Conservation (phyloP, 1,140 invertebrate species). For the Megathymus violae region DNA sequence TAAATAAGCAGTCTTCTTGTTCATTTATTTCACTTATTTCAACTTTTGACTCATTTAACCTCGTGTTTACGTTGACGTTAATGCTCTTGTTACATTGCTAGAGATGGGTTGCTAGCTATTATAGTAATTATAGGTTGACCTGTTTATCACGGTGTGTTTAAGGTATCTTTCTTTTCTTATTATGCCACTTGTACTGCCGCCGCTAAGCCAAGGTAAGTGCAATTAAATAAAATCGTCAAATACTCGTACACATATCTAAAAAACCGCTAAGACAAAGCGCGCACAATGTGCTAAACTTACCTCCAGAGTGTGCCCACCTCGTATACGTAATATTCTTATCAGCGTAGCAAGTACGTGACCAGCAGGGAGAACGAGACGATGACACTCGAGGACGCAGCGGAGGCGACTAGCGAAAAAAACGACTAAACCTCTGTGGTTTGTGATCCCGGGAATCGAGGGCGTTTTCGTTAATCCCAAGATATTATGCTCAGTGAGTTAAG, state of each 20-base stretch:
- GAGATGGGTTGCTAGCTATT: background rate
- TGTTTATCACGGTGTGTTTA: too few species aligned
- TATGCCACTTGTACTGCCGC: too few species aligned
- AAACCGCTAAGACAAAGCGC: constrained; percentile 17
- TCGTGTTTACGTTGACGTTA: constrained; percentile 9
- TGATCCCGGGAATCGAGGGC: too few species aligned
- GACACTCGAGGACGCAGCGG: background rate
- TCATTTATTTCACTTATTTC: constrained; percentile 34
- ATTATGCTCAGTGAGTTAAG: too few species aligned
- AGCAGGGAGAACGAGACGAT: constrained; percentile 6
- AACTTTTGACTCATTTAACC: constrained; percentile 29
- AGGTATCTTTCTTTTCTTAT: too few species aligned
- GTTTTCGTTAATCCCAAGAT: too few species aligned
- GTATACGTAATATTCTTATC: constrained; percentile 34
- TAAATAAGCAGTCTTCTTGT: constrained; percentile 34
- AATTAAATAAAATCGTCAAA: too few species aligned
- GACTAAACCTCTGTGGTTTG: background rate
- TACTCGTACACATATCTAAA: too few species aligned
- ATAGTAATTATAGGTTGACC: background rate
- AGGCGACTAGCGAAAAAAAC: background rate
- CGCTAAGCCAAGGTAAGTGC: too few species aligned
- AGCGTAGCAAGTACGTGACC: constrained; percentile 33
- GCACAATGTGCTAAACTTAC: constrained; percentile 30
- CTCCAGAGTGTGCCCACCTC: constrained; percentile 24
- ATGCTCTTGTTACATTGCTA: background rate